Percentiles rank a stretch among this genome's conserved stretches.
Evolutionary conservation across 2,113 vertebrate genomes (phyloP).

Genomic region (Rhinopomastus cyanomelas): DNA sequence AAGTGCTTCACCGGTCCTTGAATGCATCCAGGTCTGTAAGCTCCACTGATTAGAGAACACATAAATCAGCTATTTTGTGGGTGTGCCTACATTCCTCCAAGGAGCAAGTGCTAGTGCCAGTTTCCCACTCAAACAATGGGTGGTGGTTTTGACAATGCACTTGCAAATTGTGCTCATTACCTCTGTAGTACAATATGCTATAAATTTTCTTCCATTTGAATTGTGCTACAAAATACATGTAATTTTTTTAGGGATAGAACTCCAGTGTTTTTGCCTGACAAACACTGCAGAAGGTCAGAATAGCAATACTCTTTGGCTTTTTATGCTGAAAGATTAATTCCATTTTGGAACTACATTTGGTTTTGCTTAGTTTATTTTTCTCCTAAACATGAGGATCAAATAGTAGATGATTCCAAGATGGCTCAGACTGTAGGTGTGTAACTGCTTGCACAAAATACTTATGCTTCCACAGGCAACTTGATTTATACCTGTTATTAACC

Average conservation of each 20-base stretch:
- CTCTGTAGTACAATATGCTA: not conserved
- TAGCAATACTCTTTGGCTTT: not conserved
- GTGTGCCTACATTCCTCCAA: not conserved
- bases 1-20: not conserved
- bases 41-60: not conserved
- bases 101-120: not conserved
- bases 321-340: not conserved
- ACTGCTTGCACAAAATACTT: not conserved
- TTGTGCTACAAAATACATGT: not conserved
- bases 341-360: not conserved
- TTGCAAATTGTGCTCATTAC: not conserved
- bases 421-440: not conserved
- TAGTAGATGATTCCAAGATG: not conserved
- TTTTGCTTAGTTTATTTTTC: not conserved
- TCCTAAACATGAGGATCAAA: not conserved
- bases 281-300: not conserved
- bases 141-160: not conserved
- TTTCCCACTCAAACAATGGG: conserved; percentile 31
- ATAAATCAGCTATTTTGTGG: not conserved
- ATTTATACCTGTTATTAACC: not conserved
- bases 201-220: conserved; percentile 16
- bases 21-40: not conserved
- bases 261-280: not conserved
- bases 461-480: not conserved
- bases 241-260: not conserved